Base-by-base conservation (phyloP, 2,888 invertebrate species). In the Stenichneumon culpator region DNA sequence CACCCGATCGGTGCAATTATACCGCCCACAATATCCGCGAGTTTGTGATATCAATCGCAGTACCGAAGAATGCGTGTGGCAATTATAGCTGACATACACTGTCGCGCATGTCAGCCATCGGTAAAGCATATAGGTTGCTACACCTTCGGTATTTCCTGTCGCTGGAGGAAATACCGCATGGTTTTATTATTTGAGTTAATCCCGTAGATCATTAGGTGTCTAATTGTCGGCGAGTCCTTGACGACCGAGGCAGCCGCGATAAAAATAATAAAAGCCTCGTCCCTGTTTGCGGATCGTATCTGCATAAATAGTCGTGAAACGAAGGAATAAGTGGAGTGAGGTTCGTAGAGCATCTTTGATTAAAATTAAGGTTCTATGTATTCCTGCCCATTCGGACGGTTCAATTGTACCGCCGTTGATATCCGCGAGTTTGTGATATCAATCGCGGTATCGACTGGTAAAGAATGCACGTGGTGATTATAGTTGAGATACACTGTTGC, bases 161-260 rank as follows among this genome's bases (percentile, higher is more conserved):
- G 44, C 11, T 3, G 44, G 14, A 44, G 54, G 50, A 52, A 77
- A 79, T 67, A 80, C 73, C 73, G 32, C 77, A 77, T 72, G 60
- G 19, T 72, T 54, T 52, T 32, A n/a, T 79, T 16, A 60, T 82
- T 82, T 73, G 16, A 50, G 68, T 19, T 57, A 57, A 54, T 74
- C 32, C 28, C 44, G 80, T 79, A 60, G 80, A 84, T 78, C 69
- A 75, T 74, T 79, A 79, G 52, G 52, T 39, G 68, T 65, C 14
- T 75, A 63, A 79, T 75, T 74, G 73, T 70, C 69, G 22, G 4
- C n/a, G 22, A 47, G 63, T 74, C 79, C 79, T 79, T 75, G 73
- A 63, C 50, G 68, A 73, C 68, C 14, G 32, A 36, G 14, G n/a
- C 54, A 50, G 36, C 39, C 22, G 36, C 52, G 22, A 19, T 9